Evolutionary conservation across 2,888 invertebrate species (phyloP).

Genomic region (Eupeodes latifasciatus): DNA sequence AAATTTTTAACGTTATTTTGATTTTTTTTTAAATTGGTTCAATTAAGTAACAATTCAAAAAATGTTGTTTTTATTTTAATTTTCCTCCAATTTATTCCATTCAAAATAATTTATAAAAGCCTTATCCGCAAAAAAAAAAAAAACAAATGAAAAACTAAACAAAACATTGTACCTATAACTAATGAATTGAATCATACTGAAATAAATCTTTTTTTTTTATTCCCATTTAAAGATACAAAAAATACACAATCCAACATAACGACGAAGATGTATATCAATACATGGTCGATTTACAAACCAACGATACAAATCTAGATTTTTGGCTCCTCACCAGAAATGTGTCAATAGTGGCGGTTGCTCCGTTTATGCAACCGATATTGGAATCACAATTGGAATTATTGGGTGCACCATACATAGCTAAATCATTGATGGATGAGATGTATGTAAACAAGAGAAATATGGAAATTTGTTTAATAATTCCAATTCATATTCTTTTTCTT

Average conservation of each 20-base stretch:
- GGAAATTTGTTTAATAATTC: constrained; percentile 11
- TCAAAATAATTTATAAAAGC: neutral
- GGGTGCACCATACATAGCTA: constrained; percentile 79
- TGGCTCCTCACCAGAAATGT: constrained; percentile 82
- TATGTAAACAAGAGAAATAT: constrained; percentile 59
- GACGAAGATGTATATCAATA: constrained; percentile 80
- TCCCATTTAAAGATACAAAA: constrained; percentile 80
- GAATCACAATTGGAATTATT: constrained; percentile 80
- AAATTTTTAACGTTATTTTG: too few species aligned
- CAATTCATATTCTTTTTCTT: neutral
- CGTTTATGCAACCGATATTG: constrained; percentile 79
- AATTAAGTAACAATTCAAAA: too few species aligned
- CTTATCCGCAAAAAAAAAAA: neutral
- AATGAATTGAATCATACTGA: constrained; percentile 16
- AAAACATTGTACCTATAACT: constrained; percentile 6
- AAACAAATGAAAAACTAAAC: constrained; percentile 1
- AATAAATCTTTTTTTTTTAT: constrained; percentile 11
- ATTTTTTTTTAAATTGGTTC: too few species aligned
- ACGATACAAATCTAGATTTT: constrained; percentile 81
- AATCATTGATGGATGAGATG: constrained; percentile 81
- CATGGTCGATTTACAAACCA: constrained; percentile 82
- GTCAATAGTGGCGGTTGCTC: constrained; percentile 82
- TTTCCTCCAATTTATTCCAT: neutral
- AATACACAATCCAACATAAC: constrained; percentile 81
- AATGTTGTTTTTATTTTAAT: too few species aligned